Evolutionary conservation across 1,140 invertebrate species (phyloP).

Genomic region (Globodera rostochiensis): DNA sequence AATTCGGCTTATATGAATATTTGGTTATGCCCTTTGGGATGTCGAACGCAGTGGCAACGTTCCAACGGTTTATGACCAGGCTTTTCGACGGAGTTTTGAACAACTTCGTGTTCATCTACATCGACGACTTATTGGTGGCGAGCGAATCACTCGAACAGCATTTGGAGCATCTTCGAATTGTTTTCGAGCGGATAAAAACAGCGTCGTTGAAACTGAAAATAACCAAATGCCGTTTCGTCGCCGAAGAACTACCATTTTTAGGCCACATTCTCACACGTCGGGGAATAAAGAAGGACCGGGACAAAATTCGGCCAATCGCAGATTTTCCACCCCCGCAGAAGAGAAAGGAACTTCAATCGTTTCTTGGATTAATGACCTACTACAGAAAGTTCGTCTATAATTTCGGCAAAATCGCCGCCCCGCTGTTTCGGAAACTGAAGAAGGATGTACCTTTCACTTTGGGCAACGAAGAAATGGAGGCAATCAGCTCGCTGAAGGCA

Average conservation of each 20-base stretch:
- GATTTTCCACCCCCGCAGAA: not conserved
- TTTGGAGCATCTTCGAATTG: not conserved
- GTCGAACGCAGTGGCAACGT: slow-evolving; percentile 66
- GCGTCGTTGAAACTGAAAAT: too few species aligned
- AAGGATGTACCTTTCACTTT: slow-evolving; percentile 26
- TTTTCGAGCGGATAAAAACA: too few species aligned
- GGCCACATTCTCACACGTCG: not conserved
- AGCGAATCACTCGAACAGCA: not conserved
- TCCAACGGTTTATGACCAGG: slow-evolving; percentile 69
- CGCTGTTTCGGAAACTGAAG: slow-evolving; percentile 17
- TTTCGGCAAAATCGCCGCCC: slow-evolving; percentile 30
- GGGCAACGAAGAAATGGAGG: slow-evolving; percentile 18
- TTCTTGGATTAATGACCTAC: slow-evolving; percentile 18
- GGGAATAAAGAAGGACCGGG: slow-evolving; percentile 2
- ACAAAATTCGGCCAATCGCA: slow-evolving; percentile 3
- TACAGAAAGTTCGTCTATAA: not conserved
- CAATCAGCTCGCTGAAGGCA: slow-evolving; percentile 43
- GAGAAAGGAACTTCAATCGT: slow-evolving; percentile 4
- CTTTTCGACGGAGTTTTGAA: slow-evolving; percentile 8
- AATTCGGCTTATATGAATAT: slow-evolving; percentile 65
- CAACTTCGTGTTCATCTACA: slow-evolving; percentile 6
- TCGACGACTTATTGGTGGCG: slow-evolving; percentile 13
- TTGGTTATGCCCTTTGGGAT: slow-evolving; percentile 68
- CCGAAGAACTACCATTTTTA: not conserved
- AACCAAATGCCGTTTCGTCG: too few species aligned